These are phyloP conservation scores for Phataginus tricuspis DNA, from an alignment of 2,797 vertebrate genomes.

Conservation along the genomic window DNA sequence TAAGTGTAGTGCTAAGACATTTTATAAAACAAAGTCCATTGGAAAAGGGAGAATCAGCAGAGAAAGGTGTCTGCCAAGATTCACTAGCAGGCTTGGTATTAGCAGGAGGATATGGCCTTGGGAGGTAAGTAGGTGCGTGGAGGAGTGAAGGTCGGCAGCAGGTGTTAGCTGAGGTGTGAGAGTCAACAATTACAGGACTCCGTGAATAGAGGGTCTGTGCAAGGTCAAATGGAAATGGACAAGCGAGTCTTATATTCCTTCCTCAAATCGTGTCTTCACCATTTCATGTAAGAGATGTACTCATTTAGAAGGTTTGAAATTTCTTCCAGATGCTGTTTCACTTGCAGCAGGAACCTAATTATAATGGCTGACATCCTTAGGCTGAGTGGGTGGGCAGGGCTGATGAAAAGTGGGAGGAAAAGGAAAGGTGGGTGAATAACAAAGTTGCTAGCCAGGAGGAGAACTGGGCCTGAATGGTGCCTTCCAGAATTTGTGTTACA, in stretches of 20 bases:
- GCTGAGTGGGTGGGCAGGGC: too few species aligned
- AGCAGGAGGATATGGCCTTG: background rate
- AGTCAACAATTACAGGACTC: background rate
- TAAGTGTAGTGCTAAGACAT: background rate
- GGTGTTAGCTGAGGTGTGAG: background rate
- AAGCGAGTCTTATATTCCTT: background rate
- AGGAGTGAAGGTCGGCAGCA: background rate
- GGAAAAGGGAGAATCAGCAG: background rate
- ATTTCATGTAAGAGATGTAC: background rate
- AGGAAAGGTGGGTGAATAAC: background rate
- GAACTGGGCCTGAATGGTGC: background rate
- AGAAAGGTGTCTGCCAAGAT: background rate
- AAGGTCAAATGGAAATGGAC: background rate
- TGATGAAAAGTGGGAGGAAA: background rate
- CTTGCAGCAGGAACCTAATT: background rate
- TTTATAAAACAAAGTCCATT: background rate
- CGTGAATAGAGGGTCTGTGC: background rate
- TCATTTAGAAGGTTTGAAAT: background rate
- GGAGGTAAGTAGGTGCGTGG: background rate
- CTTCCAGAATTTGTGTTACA: background rate
- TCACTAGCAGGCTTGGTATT: background rate
- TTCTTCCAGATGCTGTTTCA: background rate
- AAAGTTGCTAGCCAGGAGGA: background rate
- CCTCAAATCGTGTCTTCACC: background rate
- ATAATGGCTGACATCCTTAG: background rate